Base-by-base conservation (phyloP, 2,797 vertebrate species). In the Psittacula echo region DNA sequence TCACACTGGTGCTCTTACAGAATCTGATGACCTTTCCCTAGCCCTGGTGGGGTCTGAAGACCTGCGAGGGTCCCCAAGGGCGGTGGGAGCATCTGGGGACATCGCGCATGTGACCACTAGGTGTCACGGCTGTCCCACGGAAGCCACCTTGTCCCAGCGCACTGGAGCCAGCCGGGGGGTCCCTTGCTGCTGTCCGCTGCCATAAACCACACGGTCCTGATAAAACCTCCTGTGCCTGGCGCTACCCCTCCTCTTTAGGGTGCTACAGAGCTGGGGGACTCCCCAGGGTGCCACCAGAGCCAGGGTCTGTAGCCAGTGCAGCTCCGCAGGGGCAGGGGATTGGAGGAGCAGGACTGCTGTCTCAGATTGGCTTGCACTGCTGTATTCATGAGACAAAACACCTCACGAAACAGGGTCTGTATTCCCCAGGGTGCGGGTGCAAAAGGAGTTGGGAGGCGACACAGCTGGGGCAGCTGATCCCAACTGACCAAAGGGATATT, bases 51-150 rank as follows among this genome's bases (percentile, higher is more conserved):
- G 5, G 4, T 6, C 19, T 6, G 34, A 30, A n/a, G 39, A 4
- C 6, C 42, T 2, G 24, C 3, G 6, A 1, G 12, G 7, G 3
- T 37, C 1, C 15, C 15, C 10, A 3, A 3, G 53, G 9, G 23
- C 44, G 0, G 6, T 5, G 54, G 39, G 32, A 65, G 24, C 64
- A 30, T 22, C 44, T 34, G 3, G 11, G 42, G 26, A 6, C 39
- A 23, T 16, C 4, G 17, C 19, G 4, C 2, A 9, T 48, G 53
- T 13, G 41, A 50, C 98, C 98, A 92, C 96, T 93, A 98, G 98
- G 73, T 97, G 98, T 95, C 97, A 94, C 71, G 85, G 87, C 96
- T 75, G 94, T 60, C 89, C 94, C 93, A n/a, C 68, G 18, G 39
- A 89, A 91, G 54, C 56, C 93, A 11, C 48, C 12, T 1, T 3